Conservation (phyloP, 2,797 vertebrate genomes). For the Jordanella pulchra region DNA sequence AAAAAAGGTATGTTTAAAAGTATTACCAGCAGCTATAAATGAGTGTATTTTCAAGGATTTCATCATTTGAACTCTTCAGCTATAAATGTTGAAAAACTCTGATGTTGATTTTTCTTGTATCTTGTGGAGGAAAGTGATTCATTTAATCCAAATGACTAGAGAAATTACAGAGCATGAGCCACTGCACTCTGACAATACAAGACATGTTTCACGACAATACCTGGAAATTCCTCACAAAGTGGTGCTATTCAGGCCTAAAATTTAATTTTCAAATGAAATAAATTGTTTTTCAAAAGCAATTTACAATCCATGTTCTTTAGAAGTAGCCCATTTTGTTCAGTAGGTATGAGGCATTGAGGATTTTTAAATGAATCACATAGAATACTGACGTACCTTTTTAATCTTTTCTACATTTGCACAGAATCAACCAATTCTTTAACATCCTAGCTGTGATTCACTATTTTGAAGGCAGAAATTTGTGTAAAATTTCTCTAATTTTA, state of each 20-base stretch:
- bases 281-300: conserved; percentile 55
- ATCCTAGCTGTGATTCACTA: not conserved
- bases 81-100: not conserved
- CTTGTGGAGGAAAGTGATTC: conserved; percentile 62
- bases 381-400: not conserved
- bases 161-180: conserved; percentile 74
- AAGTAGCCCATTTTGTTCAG: conserved; percentile 30
- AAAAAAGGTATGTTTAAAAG: not conserved
- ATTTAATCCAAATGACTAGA: conserved; percentile 72
- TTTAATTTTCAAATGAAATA: conserved; percentile 52
- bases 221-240: conserved; percentile 58
- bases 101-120: conserved; percentile 40
- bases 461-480: not conserved
- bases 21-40: not conserved
- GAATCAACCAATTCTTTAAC: not conserved
- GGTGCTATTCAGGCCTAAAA: conserved; percentile 53
- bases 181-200: conserved; percentile 66
- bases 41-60: conserved; percentile 5
- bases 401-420: not conserved
- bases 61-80: not conserved
- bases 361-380: not conserved
- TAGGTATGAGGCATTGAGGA: conserved; percentile 21
- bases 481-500: not conserved
- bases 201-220: conserved; percentile 66
- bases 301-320: conserved; percentile 35